Conservation (phyloP, 1,140 invertebrate genomes). For the Pseudomyrmex flavicornis region DNA sequence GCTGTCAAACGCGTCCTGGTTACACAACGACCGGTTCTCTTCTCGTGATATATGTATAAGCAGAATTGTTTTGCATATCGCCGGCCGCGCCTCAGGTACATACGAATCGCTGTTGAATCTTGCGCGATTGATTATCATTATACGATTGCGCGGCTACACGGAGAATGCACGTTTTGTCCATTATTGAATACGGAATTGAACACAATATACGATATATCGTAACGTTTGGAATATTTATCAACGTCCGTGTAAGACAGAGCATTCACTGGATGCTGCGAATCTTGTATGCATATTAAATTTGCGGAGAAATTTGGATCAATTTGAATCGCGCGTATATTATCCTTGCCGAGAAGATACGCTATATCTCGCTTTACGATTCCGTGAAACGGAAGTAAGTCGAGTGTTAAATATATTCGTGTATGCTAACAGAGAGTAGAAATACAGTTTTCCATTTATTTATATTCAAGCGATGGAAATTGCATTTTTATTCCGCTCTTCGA, state of each 20-base stretch:
- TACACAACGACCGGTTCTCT: background rate
- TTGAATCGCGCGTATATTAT: background rate
- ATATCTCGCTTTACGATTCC: background rate
- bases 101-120: background rate
- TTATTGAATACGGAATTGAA: background rate
- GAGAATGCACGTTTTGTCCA: background rate
- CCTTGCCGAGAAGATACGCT: background rate
- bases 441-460: background rate
- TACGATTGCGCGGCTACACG: background rate
- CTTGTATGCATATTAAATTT: constrained; percentile 12
- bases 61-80: constrained; percentile 51
- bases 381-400: background rate
- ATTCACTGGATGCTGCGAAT: background rate
- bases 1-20: constrained; percentile 47
- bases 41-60: constrained; percentile 27
- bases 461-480: background rate
- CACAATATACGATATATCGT: background rate
- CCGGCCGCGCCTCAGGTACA: background rate
- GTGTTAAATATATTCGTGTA: background rate
- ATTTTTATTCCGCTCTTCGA: background rate
- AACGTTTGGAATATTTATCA: constrained; percentile 21
- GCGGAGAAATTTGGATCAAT: constrained; percentile 3
- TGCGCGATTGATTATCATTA: constrained; percentile 26
- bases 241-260: background rate
- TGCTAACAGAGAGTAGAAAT: background rate